phyloP scores from a whole-genome alignment of 2,888 invertebrate species.

The Agonopterix heracliana region DNA sequence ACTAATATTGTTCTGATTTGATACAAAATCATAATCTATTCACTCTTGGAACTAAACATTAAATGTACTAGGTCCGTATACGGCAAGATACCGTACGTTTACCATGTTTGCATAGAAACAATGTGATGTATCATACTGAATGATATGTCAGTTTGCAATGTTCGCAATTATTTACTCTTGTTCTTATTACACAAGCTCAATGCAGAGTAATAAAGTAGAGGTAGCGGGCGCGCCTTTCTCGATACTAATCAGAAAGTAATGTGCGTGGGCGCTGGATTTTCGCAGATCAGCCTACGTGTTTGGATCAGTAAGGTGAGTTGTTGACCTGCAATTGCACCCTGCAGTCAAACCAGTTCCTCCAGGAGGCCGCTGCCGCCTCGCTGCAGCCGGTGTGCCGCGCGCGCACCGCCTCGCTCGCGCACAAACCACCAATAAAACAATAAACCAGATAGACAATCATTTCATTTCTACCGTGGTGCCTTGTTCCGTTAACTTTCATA shows the following conservation, averaged over 20 bases:
- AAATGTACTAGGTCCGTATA: no score
- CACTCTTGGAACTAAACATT: no score
- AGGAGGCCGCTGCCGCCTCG: slow-evolving; percentile 26
- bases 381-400: slow-evolving; percentile 21
- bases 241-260: slow-evolving; percentile 46
- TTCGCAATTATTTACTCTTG: background rate
- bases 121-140: no score
- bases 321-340: slow-evolving; percentile 59
- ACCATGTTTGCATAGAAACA: no score
- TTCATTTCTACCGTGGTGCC: slow-evolving; percentile 16
- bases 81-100: no score
- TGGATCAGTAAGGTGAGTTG: slow-evolving; percentile 58
- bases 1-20: no score
- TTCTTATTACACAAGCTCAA: background rate
- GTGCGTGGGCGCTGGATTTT: slow-evolving; percentile 49
- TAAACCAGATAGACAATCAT: slow-evolving; percentile 21
- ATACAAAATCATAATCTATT: no score
- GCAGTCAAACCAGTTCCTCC: slow-evolving; percentile 58
- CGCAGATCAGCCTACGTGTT: slow-evolving; percentile 61
- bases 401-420: slow-evolving; percentile 19
- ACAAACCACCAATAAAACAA: slow-evolving; percentile 26
- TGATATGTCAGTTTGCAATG: no score
- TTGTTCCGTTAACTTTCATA: slow-evolving; percentile 6
- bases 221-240: slow-evolving; percentile 19
- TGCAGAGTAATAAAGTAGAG: slow-evolving; percentile 10